These are phyloP conservation scores for Augochlora pura DNA, from an alignment of 1,140 invertebrate species.

Conservation along the genomic window DNA sequence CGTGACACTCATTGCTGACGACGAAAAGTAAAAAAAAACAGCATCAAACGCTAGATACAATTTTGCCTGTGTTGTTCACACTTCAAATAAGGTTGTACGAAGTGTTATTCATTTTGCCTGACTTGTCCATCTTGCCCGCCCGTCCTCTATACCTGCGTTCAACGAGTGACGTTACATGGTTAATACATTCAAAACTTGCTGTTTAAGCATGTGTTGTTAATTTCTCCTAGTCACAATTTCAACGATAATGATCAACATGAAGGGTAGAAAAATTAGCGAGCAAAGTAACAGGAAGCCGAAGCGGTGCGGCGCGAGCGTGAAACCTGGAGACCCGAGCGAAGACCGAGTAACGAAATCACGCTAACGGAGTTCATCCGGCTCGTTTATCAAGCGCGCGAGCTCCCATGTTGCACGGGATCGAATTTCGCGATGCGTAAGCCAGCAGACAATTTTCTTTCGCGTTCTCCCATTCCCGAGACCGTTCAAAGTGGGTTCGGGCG, in stretches of 20 bases:
- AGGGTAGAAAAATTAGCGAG: background rate
- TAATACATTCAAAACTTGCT: no score
- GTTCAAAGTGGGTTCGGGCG: background rate
- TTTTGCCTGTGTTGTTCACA: no score
- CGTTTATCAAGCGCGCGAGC: constrained; percentile 34
- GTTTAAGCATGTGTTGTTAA: no score
- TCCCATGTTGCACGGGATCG: constrained; percentile 24
- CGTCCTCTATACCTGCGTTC: no score
- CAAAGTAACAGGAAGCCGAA: constrained; percentile 1
- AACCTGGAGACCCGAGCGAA: constrained; percentile 32
- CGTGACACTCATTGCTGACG: no score
- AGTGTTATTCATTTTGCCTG: no score
- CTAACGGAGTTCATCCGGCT: constrained; percentile 44
- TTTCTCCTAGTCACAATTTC: no score
- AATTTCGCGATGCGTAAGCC: constrained; percentile 28
- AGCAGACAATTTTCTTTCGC: constrained; percentile 43
- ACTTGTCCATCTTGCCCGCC: no score
- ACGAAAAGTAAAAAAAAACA: no score
- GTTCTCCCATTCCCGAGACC: background rate
- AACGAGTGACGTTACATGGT: no score
- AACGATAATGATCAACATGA: background rate
- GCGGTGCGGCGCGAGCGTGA: background rate
- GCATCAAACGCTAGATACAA: no score
- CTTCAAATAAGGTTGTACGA: no score
- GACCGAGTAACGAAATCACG: constrained; percentile 41